Evolutionary conservation across 2,888 invertebrate species (phyloP), one percentile per base, ranked within the genome.

Genomic region (Eutolmus rufibarbis): DNA sequence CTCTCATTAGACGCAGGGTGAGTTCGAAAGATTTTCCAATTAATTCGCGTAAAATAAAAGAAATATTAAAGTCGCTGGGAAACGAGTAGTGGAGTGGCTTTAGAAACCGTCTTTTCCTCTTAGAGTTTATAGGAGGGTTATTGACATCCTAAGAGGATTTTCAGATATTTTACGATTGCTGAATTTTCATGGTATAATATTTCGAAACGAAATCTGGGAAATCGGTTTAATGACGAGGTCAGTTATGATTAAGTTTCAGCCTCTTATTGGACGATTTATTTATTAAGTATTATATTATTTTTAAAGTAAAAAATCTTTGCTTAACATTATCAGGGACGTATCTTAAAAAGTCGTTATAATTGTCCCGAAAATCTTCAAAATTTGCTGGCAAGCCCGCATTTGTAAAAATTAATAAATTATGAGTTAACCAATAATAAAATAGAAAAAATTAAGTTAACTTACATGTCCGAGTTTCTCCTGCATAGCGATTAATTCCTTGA

Each of bases 401-500:
- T 40, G 2, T 40, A 12, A 8, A 12, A 40, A 9, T 40, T 12
- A 40, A 40, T 40, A 40, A 40, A 12, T 12, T 40, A 12, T 46
- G 14, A 46, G 16, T 46, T 46, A 46, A 14, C n/a, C 16, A 19
- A 78, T 2, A 43, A 16, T 14, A 77, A 37, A 16, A 40, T 28
- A 77, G 37, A 5, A n/a, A 34, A 82, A 82, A 9, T 46, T 14
- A 79, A 23, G 12, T 23, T 19, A 74, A 74, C 85, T 85, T 31
- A 85, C 85, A 40, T 74, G 76, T 56, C 34, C 76, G 19, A 86
- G 56, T n/a, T 77, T 77, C 9, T 86, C 76, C 5, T 86, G 74
- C 92, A 94, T 93, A 85, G 94, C 93, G 87, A 94, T 91, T 90
- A 94, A 92, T 89, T 94, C 93, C 89, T 94, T 94, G 90, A 94